Conservation (phyloP, 2,888 invertebrate species). For the Halocaridina rubra region DNA sequence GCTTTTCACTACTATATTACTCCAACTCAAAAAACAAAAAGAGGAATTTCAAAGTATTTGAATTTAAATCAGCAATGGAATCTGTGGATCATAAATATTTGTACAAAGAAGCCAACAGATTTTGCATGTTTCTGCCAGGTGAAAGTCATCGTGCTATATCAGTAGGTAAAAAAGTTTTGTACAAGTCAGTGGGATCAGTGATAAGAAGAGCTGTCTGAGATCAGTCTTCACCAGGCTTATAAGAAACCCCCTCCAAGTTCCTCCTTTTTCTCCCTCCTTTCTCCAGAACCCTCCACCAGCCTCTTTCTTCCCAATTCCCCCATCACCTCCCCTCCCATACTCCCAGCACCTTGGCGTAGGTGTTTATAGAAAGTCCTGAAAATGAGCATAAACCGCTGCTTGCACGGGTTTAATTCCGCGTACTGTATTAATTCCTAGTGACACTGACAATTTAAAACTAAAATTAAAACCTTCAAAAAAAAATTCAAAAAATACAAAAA, state of each 20-base stretch:
- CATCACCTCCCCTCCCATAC: not conserved
- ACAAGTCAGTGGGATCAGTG: too few species aligned
- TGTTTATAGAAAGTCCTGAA: not conserved
- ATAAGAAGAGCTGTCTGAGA: not conserved
- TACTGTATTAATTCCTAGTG: constrained; percentile 27
- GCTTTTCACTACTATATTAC: too few species aligned
- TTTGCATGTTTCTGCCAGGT: too few species aligned
- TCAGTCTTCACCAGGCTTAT: not conserved
- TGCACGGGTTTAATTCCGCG: not conserved
- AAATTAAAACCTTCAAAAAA: too few species aligned
- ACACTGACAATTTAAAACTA: constrained; percentile 13
- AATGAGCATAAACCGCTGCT: not conserved
- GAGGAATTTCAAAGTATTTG: too few species aligned
- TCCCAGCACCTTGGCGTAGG: not conserved
- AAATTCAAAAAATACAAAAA: not conserved
- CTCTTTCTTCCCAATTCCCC: not conserved
- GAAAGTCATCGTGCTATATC: too few species aligned
- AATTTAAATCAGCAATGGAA: too few species aligned
- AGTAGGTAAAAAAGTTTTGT: too few species aligned
- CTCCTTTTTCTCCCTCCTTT: not conserved
- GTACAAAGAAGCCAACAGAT: too few species aligned
- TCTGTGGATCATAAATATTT: too few species aligned
- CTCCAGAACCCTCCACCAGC: not conserved
- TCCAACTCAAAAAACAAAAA: too few species aligned
- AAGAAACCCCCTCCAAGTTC: too few species aligned